These are phyloP conservation scores for Drosophila funebris DNA, from an alignment of 1,140 invertebrate species.

Conservation along the genomic window DNA sequence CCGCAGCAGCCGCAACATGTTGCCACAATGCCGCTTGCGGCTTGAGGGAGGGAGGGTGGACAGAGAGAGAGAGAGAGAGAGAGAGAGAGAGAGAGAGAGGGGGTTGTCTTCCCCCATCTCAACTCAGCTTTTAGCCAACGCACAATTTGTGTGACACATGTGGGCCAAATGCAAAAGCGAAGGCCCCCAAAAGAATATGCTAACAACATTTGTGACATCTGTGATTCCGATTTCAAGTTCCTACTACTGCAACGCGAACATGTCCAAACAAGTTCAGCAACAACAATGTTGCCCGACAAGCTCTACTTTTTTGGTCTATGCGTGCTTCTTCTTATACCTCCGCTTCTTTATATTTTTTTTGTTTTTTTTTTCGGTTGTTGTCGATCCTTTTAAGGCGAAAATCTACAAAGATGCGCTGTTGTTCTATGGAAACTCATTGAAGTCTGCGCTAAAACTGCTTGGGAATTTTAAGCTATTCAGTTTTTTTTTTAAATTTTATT, in stretches of 20 bases:
- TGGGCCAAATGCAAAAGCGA: conserved; percentile 59
- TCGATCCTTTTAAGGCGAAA: neutral
- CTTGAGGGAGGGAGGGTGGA: too few relatives aligned
- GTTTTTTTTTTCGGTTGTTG: neutral
- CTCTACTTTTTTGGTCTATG: neutral
- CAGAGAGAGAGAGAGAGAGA: too few relatives aligned
- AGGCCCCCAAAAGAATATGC: conserved; percentile 31
- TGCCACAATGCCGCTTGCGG: conserved; percentile 17
- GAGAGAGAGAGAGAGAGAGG: too few relatives aligned
- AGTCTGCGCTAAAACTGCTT: neutral
- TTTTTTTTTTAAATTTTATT: too few relatives aligned
- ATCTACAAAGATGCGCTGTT: neutral
- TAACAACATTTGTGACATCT: conserved; percentile 29
- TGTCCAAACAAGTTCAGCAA: neutral
- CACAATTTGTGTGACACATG: conserved; percentile 68
- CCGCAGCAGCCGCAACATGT: conserved; percentile 23
- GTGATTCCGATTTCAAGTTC: conserved; percentile 4
- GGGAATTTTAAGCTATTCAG: neutral
- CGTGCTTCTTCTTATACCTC: too few relatives aligned
- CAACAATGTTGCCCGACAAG: neutral
- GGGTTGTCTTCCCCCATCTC: too few relatives aligned
- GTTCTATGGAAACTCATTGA: neutral
- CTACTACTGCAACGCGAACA: neutral
- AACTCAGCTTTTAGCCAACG: conserved; percentile 39
- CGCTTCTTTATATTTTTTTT: neutral